Evolutionary conservation across 2,797 vertebrate species (phyloP).

Genomic region (Fringilla coelebs): DNA sequence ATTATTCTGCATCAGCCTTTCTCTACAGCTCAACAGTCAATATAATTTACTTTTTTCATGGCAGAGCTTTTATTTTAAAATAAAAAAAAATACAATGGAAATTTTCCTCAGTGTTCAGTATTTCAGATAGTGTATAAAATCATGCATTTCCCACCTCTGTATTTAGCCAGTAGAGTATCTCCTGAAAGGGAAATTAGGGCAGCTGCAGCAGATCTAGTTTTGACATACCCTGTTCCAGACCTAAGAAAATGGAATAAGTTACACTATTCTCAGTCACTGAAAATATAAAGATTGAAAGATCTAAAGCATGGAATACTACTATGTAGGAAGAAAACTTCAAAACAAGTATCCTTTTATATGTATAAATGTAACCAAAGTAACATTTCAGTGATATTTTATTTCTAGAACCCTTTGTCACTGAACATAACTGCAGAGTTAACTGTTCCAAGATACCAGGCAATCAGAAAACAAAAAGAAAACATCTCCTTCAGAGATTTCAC

Average conservation of each 20-base stretch:
- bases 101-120: background rate
- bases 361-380: background rate
- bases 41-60: background rate
- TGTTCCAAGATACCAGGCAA: background rate
- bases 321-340: background rate
- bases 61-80: background rate
- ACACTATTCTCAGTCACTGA: background rate
- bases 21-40: background rate
- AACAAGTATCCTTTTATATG: background rate
- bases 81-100: background rate
- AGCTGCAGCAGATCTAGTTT: conserved; percentile 67
- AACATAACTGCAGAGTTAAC: background rate
- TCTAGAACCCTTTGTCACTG: background rate
- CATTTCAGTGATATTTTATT: background rate
- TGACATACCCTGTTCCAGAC: conserved; percentile 61
- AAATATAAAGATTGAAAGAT: background rate
- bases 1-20: background rate
- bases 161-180: conserved; percentile 79
- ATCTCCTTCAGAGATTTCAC: background rate
- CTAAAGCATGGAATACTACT: background rate
- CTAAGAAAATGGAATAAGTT: conserved; percentile 53
- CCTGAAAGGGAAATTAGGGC: conserved; percentile 80
- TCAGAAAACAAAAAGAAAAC: background rate
- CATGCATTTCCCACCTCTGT: conserved; percentile 72
- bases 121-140: background rate